These are phyloP conservation scores for Clinocottus analis DNA, from an alignment of 2,113 vertebrate species.

Conservation along the genomic window DNA sequence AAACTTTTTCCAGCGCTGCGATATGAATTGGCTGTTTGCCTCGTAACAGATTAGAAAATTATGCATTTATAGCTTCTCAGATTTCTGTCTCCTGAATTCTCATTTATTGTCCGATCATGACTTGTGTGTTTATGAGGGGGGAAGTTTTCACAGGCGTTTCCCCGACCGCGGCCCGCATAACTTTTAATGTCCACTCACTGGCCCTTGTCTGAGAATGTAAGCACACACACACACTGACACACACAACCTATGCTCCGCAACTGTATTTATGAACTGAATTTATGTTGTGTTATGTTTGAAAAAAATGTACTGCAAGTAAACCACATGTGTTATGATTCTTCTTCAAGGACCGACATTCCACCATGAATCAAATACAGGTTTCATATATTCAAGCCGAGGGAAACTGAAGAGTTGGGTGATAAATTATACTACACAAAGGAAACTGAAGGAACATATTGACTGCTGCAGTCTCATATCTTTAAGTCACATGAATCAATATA, in stretches of 20 bases:
- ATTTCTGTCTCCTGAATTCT: conserved; percentile 72
- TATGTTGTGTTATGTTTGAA: neutral
- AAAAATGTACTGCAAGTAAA: neutral
- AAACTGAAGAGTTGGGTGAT: neutral
- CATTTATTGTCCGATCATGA: conserved; percentile 72
- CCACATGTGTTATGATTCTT: neutral
- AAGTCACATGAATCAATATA: neutral
- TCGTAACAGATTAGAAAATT: conserved; percentile 72
- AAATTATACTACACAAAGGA: neutral
- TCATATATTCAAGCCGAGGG: neutral
- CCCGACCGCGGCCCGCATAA: conserved; percentile 45
- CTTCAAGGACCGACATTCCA: neutral
- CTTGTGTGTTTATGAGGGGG: conserved; percentile 61
- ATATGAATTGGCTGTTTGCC: conserved; percentile 68
- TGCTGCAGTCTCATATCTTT: neutral
- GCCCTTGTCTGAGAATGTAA: conserved; percentile 3
- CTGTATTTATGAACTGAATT: conserved; percentile 24
- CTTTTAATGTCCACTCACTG: conserved; percentile 49
- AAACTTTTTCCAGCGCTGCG: conserved; percentile 47
- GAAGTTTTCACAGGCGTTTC: conserved; percentile 70
- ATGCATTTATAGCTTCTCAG: conserved; percentile 70
- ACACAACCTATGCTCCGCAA: conserved; percentile 8
- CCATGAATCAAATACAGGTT: conserved; percentile 10
- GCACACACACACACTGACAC: conserved; percentile 11
- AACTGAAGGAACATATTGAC: neutral